Conservation (phyloP, 2,113 vertebrate genomes). For the Nestor notabilis region DNA sequence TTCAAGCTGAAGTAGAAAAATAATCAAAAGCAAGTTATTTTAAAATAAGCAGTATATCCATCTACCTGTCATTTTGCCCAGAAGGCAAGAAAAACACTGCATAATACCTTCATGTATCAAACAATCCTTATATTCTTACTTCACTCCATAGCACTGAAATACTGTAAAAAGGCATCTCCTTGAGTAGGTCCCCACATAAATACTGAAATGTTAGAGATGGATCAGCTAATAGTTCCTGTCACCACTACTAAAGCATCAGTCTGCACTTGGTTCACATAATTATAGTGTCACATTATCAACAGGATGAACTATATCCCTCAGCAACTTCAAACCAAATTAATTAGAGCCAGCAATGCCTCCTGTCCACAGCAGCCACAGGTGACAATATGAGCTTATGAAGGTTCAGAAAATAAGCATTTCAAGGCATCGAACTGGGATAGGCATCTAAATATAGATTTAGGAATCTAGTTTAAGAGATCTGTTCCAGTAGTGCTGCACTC, state of each 20-base stretch:
- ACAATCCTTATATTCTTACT: neutral
- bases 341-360: neutral
- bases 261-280: slow-evolving; percentile 2
- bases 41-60: neutral
- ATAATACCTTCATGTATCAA: neutral
- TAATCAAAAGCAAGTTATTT: neutral
- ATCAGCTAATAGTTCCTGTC: neutral
- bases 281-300: slow-evolving; percentile 1
- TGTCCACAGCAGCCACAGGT: neutral
- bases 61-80: neutral
- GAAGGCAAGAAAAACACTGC: neutral
- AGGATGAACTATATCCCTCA: slow-evolving; percentile 18
- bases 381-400: neutral
- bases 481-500: neutral
- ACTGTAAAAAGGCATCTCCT: neutral
- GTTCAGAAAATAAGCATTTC: neutral
- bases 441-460: neutral
- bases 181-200: neutral
- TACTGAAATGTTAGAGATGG: neutral
- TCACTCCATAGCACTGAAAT: neutral
- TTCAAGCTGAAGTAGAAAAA: neutral
- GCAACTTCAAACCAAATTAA: slow-evolving; percentile 26
- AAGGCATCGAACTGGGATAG: neutral
- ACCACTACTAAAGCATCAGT: neutral
- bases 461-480: neutral